Evolutionary conservation across 2,888 invertebrate species (phyloP).

Genomic region (Chaetogeoica ovagalla): DNA sequence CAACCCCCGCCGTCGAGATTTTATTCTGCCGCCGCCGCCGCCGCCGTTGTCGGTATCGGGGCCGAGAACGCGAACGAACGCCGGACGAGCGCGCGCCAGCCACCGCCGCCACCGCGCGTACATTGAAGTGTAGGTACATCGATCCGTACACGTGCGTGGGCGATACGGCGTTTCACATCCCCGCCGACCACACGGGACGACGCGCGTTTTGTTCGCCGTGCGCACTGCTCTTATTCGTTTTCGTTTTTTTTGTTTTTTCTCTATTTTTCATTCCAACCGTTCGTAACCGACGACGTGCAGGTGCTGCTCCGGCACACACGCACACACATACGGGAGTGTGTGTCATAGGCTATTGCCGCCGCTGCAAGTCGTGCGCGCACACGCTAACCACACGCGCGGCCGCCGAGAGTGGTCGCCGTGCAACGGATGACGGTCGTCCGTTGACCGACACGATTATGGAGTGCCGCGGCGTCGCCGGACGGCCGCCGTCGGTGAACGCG

Average conservation of each 20-base stretch:
- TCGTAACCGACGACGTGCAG: too few species aligned
- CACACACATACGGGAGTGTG: too few species aligned
- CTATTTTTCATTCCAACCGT: too few species aligned
- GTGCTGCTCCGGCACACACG: too few species aligned
- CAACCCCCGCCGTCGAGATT: neutral
- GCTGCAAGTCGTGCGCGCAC: too few species aligned
- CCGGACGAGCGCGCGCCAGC: slow-evolving; percentile 31
- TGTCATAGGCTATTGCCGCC: too few species aligned
- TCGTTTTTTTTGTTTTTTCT: neutral
- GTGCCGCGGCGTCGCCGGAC: neutral
- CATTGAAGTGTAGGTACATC: neutral
- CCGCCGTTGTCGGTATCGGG: too few species aligned
- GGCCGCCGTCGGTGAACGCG: slow-evolving; percentile 5
- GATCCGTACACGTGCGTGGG: slow-evolving; percentile 52
- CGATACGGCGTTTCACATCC: slow-evolving; percentile 28
- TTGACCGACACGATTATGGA: slow-evolving; percentile 16
- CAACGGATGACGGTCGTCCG: slow-evolving; percentile 21
- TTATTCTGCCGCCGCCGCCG: neutral
- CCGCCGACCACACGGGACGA: neutral
- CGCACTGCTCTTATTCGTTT: neutral
- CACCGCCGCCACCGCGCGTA: slow-evolving; percentile 9
- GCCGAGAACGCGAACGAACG: slow-evolving; percentile 6
- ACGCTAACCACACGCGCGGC: too few species aligned
- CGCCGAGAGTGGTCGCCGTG: neutral
- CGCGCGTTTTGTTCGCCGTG: neutral